These are phyloP conservation scores for Lithobates pipiens DNA, from an alignment of 2,797 vertebrate species.

Conservation along the genomic window DNA sequence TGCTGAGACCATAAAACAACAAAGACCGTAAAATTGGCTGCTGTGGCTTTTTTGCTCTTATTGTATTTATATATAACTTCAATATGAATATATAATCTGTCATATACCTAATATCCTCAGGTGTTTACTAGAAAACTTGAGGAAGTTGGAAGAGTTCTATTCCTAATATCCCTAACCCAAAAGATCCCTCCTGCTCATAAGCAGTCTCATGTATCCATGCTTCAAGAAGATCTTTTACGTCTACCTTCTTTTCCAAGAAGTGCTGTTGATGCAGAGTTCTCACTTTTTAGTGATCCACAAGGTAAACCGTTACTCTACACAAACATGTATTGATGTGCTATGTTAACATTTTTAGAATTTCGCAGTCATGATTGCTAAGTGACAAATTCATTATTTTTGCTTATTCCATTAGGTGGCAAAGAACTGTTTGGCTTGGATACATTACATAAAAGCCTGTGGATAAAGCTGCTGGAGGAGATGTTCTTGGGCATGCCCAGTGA, in stretches of 20 bases:
- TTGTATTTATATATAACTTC: no score
- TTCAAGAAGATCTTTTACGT: slow-evolving; percentile 96
- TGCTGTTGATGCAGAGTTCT: slow-evolving; percentile 96
- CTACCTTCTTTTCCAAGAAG: slow-evolving; percentile 96
- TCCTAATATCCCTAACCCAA: slow-evolving; percentile 95
- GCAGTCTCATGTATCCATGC: slow-evolving; percentile 96
- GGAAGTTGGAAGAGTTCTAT: slow-evolving; percentile 94
- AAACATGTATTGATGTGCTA: neutral
- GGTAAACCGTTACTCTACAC: slow-evolving; percentile 72
- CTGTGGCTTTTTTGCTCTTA: no score
- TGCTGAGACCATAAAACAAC: no score
- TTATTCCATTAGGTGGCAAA: slow-evolving; percentile 80
- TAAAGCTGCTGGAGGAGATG: slow-evolving; percentile 98
- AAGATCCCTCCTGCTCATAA: slow-evolving; percentile 94
- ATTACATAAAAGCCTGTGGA: slow-evolving; percentile 97
- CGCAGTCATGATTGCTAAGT: no score
- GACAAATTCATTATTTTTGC: neutral
- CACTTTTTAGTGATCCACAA: slow-evolving; percentile 92
- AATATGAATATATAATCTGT: neutral
- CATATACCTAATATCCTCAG: slow-evolving; percentile 68
- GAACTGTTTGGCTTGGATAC: slow-evolving; percentile 97
- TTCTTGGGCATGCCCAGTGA: slow-evolving; percentile 98
- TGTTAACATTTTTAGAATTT: slow-evolving; percentile 23
- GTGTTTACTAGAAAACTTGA: slow-evolving; percentile 97
- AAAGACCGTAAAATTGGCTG: no score